Base-by-base conservation (phyloP, 2,888 invertebrate species). In the Himalopsyche kuldschensis region DNA sequence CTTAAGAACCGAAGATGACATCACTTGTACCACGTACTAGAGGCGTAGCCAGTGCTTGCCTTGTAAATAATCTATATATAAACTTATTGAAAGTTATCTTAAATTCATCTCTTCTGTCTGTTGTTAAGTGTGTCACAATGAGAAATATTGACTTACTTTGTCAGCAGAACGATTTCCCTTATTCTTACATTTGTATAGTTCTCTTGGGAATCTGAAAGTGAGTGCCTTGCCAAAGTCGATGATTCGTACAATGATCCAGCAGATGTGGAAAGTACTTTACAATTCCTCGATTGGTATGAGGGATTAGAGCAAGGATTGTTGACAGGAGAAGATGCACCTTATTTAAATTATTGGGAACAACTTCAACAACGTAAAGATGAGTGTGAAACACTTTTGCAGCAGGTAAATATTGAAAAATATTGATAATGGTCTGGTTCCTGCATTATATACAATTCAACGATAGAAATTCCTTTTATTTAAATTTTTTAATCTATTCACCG, bases 231-330 rank as follows among this genome's bases (percentile, higher is more conserved):
- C 15, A 55, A 20, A 78, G 41, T 69, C 69, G 75, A 75, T n/a
- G 78, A 78, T 46, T 20, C 20, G 4, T 27, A 32, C 11, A 78
- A 46, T 55, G 75, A n/a, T 30, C 35, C 77, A 24, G 89, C 89
- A 8, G 86, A 89, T 48, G 92, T 96, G 80, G 93, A 94, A 82
- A 93, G 92, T 10, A 94, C 93, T 79, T 93, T 94, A 87, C 92
- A 96, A 90, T 96, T 97, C 88, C 91, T 97, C 84, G 91, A 94
- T 32, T 96, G 95, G 95, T 96, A 96, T 89, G 94, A 95, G 47
- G 91, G 91, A 80, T 91, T 97, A 17, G 95, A 95, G 88, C 93
- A 94, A 77, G 94, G 94, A 87, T 94, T 95, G 78, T 92, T 95
- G 82, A 93, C 94, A 87, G 93, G 94, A 86, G 94, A 94, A 87